Percentiles rank a stretch among this genome's conserved stretches.
Conservation (phyloP, 2,797 vertebrate species). For the Sebastolobus alascanus region DNA sequence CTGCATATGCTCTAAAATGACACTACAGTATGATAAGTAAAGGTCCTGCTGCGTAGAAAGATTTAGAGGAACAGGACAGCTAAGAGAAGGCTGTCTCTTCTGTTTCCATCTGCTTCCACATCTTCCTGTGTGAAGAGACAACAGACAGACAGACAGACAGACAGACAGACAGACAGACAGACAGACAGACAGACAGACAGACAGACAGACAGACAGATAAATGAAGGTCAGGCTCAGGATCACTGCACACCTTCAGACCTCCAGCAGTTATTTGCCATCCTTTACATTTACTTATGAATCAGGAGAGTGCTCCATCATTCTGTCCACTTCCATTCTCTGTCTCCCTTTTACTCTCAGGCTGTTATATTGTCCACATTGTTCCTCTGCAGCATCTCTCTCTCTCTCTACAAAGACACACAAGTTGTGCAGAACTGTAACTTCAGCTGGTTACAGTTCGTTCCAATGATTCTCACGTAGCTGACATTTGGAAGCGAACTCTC, state of each 20-base stretch:
- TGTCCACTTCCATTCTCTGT: conserved; percentile 22
- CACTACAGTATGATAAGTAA: background rate
- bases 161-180: background rate
- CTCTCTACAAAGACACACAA: background rate
- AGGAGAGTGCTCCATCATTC: conserved; percentile 14
- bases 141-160: background rate
- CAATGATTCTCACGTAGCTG: conserved; percentile 83
- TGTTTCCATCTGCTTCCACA: background rate
- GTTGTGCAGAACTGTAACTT: conserved; percentile 46
- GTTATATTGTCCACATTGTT: conserved; percentile 5
- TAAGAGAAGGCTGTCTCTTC: background rate
- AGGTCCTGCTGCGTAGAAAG: background rate
- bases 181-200: background rate
- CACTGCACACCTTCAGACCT: conserved; percentile 16
- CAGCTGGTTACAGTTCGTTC: conserved; percentile 63
- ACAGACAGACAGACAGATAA: background rate
- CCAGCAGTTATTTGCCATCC: conserved; percentile 7
- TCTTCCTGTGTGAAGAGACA: background rate
- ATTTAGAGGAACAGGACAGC: too few relatives aligned
- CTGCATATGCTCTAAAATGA: too few relatives aligned
- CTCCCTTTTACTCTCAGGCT: background rate
- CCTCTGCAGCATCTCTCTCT: conserved; percentile 3
- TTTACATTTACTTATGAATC: conserved; percentile 34
- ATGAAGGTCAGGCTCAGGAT: conserved; percentile 17
- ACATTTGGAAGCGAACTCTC: conserved; percentile 76